These are phyloP conservation scores for Prunella fulvescens DNA, from an alignment of 2,113 vertebrate genomes.

Conservation along the genomic window DNA sequence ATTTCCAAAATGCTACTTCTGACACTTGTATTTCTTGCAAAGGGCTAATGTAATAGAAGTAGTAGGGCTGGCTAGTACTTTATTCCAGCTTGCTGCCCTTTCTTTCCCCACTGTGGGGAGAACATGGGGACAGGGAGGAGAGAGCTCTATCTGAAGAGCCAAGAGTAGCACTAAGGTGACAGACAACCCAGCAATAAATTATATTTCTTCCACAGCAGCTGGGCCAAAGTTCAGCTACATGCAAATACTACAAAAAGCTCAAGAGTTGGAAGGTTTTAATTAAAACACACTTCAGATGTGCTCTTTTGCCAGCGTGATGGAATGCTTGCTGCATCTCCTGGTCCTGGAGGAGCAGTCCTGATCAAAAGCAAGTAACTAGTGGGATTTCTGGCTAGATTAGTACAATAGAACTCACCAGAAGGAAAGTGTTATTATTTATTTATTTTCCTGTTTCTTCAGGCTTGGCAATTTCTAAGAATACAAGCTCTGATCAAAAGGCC, in stretches of 20 bases:
- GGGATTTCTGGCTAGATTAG: neutral
- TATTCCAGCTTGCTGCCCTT: neutral
- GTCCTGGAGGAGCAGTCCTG: neutral
- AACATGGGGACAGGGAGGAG: neutral
- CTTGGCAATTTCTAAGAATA: neutral
- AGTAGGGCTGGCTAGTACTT: neutral
- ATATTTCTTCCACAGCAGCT: neutral
- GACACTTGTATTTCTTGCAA: neutral
- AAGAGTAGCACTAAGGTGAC: neutral
- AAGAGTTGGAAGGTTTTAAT: neutral
- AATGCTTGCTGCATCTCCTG: neutral
- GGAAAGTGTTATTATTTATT: neutral
- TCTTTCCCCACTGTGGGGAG: neutral
- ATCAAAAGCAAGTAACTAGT: constrained; percentile 7
- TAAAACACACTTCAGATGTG: neutral
- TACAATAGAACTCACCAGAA: constrained; percentile 16
- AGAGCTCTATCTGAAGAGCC: neutral
- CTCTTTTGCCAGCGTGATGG: neutral
- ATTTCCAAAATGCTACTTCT: neutral
- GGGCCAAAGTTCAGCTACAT: neutral
- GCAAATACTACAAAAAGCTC: neutral
- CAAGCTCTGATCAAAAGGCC: neutral
- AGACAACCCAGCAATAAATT: neutral
- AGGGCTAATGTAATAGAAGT: neutral
- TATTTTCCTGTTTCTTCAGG: neutral